phyloP scores from a whole-genome alignment of 1,140 invertebrate species.

The Cheumatopsyche charites region DNA sequence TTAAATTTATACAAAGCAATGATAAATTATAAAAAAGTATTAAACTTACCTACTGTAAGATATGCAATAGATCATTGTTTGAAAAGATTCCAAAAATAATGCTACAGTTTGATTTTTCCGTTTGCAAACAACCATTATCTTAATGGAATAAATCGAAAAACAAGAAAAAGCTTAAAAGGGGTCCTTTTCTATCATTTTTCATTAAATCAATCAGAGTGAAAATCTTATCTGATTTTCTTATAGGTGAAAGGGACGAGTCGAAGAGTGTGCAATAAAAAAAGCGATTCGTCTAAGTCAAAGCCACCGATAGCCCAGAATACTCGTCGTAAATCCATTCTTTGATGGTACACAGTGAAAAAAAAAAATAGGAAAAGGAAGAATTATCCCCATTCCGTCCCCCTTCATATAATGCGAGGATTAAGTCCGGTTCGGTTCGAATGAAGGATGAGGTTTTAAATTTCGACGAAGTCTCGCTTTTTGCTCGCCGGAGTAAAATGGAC shows the following conservation, averaged over 20 bases:
- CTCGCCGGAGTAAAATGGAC: not conserved
- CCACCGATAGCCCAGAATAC: constrained; percentile 28
- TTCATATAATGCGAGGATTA: constrained; percentile 8
- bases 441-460: constrained; percentile 25
- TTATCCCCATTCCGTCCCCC: too few species aligned
- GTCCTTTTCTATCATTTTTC: constrained; percentile 47
- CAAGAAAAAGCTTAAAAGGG: constrained; percentile 23
- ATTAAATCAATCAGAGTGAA: constrained; percentile 49
- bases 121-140: not conserved
- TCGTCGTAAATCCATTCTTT: constrained; percentile 26
- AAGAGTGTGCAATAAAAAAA: constrained; percentile 44
- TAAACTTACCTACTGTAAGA: too few species aligned
- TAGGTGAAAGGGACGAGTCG: constrained; percentile 27
- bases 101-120: too few species aligned
- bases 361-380: not conserved
- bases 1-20: too few species aligned
- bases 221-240: constrained; percentile 46
- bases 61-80: too few species aligned
- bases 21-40: too few species aligned
- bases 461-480: not conserved
- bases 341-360: not conserved
- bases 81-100: too few species aligned
- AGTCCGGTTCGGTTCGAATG: constrained; percentile 3
- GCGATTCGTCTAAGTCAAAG: constrained; percentile 47
- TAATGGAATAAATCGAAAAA: constrained; percentile 18